phyloP scores from a whole-genome alignment of 2,888 invertebrate species.

The Scelioninae gen. 1 region DNA sequence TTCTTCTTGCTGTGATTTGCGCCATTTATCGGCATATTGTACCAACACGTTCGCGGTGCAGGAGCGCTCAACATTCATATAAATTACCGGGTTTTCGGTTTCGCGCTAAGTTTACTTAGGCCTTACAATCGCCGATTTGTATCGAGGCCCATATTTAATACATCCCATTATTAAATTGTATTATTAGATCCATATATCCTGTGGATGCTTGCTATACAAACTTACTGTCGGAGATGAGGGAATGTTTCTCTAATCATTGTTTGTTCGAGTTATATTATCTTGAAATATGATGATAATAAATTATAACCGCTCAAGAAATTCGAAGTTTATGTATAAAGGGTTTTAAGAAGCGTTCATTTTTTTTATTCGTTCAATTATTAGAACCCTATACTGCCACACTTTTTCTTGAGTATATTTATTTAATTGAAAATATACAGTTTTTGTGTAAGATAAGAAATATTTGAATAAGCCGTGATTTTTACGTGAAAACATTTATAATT shows the following conservation, averaged over 20 bases:
- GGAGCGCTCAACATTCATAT: constrained; percentile 26
- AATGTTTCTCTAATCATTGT: constrained; percentile 12
- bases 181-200: constrained; percentile 63
- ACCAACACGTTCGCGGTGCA: constrained; percentile 38
- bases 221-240: constrained; percentile 18
- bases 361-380: too few species aligned
- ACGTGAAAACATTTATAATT: too few species aligned
- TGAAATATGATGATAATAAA: constrained; percentile 5
- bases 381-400: too few species aligned
- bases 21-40: constrained; percentile 68
- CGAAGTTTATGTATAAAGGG: neutral
- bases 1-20: constrained; percentile 63
- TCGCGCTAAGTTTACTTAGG: constrained; percentile 66
- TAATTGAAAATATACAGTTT: too few species aligned
- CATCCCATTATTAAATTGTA: constrained; percentile 57
- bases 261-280: constrained; percentile 45
- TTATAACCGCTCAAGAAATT: constrained; percentile 20
- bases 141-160: constrained; percentile 8
- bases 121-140: constrained; percentile 39
- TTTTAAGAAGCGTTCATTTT: neutral
- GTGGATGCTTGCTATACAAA: constrained; percentile 49
- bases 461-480: too few species aligned
- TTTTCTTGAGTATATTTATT: too few species aligned
- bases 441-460: too few species aligned
- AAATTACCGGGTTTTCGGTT: constrained; percentile 67